Evolutionary conservation across 2,797 vertebrate species (phyloP), one percentile per base, ranked within the genome.

Genomic region (Lithobates sylvaticus): DNA sequence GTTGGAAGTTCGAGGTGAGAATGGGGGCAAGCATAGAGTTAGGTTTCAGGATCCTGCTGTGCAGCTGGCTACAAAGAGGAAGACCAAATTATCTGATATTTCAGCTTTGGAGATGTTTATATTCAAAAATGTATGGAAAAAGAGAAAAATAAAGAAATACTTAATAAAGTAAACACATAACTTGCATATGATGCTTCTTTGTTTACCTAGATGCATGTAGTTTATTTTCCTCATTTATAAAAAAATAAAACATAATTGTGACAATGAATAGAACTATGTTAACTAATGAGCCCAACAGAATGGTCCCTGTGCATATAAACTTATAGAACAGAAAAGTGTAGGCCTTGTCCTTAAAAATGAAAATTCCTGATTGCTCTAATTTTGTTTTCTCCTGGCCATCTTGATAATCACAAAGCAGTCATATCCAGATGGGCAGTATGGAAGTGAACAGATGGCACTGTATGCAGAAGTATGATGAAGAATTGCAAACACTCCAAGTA

Each of bases 11-110:
- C 69, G 64, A 82, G 76, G 76, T 91, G 90, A 91, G 92, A 92
- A 90, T 89, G 87, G 91, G 92, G 91, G 85, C 87, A 87, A 91
- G 91, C 88, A 89, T 89, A 89, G 86, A 83, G 88, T 87, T 87
- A 78, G 23, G 61, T 83, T 87, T 87, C 85, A 78, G 81, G 23
- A 74, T 58, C 85, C 75, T 69, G 85, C 81, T 87, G 80, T 83
- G 85, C 50, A 27, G 34, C 81, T 86, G 85, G 79, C 84, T 80
- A 76, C 61, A 61, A 54, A 83, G 54, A 82, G 73, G 74, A 86
- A 83, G 75, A 67, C 72, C 85, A 82, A 82, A 86, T 78, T 86
- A 83, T 86, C 73, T 86, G 85, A 72, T 75, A 83, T 82, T 81
- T 68, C 84, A 84, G 74, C 29, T n/a, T 69, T 69, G 67, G 44